phyloP scores from a whole-genome alignment of 2,113 vertebrate genomes.

The Petaurus breviceps region DNA sequence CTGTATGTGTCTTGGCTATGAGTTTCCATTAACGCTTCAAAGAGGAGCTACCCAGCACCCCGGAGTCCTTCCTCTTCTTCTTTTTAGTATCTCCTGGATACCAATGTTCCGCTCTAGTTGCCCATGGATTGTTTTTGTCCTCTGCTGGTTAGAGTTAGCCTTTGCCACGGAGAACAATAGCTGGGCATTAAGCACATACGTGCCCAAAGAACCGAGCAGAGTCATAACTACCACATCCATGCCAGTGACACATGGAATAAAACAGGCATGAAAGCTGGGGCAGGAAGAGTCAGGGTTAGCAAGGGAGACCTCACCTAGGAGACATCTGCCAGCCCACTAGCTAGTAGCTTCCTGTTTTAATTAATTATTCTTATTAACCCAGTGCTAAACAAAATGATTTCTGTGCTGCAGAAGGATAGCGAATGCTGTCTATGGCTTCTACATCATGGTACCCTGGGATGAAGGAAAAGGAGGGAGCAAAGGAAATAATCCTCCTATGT shows the following conservation, averaged over 20 bases:
- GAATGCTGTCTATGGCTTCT: not conserved
- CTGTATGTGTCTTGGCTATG: not conserved
- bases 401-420: not conserved
- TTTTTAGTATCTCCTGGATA: not conserved
- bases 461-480: not conserved
- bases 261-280: not conserved
- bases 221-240: not conserved
- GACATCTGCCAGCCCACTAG: not conserved
- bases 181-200: not conserved
- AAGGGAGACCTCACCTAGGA: not conserved
- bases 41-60: not conserved
- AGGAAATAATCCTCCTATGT: not conserved
- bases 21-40: not conserved
- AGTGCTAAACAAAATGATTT: not conserved
- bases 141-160: not conserved
- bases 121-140: not conserved
- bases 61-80: not conserved
- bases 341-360: not conserved
- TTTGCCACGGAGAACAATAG: not conserved
- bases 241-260: not conserved
- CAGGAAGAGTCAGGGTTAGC: not conserved
- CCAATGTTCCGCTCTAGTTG: not conserved
- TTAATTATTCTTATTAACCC: not conserved
- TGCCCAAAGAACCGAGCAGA: not conserved
- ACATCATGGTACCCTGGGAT: not conserved